A percentile compares a stretch with the other conserved stretches of the same genome.
Evolutionary conservation across 2,888 invertebrate species (phyloP).

Genomic region (Ditula angustiorana): DNA sequence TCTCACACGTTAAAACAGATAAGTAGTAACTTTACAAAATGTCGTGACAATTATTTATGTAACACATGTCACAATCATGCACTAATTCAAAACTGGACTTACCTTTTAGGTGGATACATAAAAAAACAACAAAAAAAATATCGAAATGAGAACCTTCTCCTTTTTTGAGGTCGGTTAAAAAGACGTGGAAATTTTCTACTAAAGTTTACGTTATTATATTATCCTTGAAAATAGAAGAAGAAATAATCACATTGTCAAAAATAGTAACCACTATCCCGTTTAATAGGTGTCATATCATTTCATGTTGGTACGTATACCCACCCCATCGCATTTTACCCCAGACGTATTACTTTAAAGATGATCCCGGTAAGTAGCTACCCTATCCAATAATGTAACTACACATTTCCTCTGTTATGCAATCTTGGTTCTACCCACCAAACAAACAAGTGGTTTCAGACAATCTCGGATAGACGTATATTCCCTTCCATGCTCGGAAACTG

Average conservation of each 20-base stretch:
- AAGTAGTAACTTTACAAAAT: background rate
- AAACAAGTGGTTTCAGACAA: constrained; percentile 23
- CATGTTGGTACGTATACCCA: background rate
- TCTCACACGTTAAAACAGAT: background rate
- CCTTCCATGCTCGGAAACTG: background rate
- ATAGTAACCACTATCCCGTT: background rate
- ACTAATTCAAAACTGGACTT: too few species aligned
- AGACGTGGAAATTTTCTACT: too few species aligned
- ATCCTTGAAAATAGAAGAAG: background rate
- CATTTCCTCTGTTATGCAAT: constrained; percentile 29
- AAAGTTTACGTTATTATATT: too few species aligned
- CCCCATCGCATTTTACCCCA: background rate
- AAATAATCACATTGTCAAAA: background rate
- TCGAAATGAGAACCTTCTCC: too few species aligned
- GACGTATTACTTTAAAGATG: constrained; percentile 12
- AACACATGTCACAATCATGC: too few species aligned
- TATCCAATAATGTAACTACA: constrained; percentile 20
- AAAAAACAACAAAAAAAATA: too few species aligned
- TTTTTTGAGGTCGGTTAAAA: too few species aligned
- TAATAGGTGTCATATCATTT: background rate
- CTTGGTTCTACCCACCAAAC: constrained; percentile 23
- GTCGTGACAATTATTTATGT: too few species aligned
- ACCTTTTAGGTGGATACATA: too few species aligned
- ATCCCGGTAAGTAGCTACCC: constrained; percentile 6
- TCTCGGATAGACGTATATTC: constrained; percentile 1